These are phyloP conservation scores for Lasioglossum zephyrum DNA, from an alignment of 2,888 invertebrate species.

Conservation along the genomic window DNA sequence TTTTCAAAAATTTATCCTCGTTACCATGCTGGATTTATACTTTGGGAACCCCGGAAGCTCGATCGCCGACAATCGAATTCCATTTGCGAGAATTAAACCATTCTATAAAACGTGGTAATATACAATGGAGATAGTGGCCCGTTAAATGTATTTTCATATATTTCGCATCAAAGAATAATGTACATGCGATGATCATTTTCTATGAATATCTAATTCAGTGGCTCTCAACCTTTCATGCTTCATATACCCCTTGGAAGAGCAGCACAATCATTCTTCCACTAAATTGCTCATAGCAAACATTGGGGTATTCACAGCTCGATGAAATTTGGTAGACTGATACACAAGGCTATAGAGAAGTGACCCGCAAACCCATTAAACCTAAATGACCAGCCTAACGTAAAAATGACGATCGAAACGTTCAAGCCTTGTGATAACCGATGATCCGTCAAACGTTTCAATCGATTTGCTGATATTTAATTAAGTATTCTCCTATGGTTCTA, in stretches of 20 bases:
- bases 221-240: neutral
- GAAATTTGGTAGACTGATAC: neutral
- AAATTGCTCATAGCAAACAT: slow-evolving; percentile 5
- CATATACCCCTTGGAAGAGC: neutral
- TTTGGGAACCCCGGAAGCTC: no score
- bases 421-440: no score
- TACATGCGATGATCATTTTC: neutral
- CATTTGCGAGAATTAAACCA: no score
- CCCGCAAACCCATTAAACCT: neutral
- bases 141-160: neutral
- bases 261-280: slow-evolving; percentile 5
- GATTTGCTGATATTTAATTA: neutral
- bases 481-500: neutral
- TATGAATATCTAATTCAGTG: neutral
- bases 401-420: neutral
- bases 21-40: no score
- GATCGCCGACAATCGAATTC: no score
- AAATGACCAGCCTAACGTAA: neutral
- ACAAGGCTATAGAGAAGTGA: neutral
- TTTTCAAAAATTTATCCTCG: no score
- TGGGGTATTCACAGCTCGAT: neutral
- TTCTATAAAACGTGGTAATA: no score
- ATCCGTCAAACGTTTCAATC: neutral
- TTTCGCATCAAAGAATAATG: neutral
- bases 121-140: neutral